These are phyloP conservation scores for Isotomurus palustris DNA, from an alignment of 2,888 invertebrate species.

Conservation along the genomic window DNA sequence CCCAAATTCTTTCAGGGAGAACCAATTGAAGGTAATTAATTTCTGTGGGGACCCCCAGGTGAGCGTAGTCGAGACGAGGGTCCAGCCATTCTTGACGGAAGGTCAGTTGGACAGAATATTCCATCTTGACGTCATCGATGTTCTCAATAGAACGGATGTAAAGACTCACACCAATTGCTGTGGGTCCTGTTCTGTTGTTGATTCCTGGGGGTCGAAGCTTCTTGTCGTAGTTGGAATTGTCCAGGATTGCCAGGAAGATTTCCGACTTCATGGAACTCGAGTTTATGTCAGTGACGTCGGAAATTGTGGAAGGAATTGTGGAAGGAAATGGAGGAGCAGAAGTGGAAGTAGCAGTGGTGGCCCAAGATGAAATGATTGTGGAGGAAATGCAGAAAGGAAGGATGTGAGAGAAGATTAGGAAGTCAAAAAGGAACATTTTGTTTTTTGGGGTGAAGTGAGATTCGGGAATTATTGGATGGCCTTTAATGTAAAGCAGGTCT, in stretches of 20 bases:
- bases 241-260: constrained; percentile 84
- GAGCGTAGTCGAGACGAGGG: constrained; percentile 21
- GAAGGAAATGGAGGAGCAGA: background rate
- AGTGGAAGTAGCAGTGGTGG: too few species aligned
- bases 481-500: too few species aligned
- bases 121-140: constrained; percentile 39
- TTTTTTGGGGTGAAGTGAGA: too few species aligned
- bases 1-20: constrained; percentile 28
- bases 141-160: constrained; percentile 31
- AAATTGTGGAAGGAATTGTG: constrained; percentile 6
- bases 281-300: constrained; percentile 65
- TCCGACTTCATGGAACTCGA: constrained; percentile 90
- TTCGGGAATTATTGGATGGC: too few species aligned
- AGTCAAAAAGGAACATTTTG: too few species aligned
- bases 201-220: constrained; percentile 85
- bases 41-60: constrained; percentile 26
- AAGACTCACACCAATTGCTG: constrained; percentile 19
- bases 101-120: constrained; percentile 34
- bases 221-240: constrained; percentile 83
- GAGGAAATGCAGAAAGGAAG: too few species aligned
- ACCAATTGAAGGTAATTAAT: constrained; percentile 26
- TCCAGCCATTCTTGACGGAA: constrained; percentile 42
- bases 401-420: too few species aligned
- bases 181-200: constrained; percentile 54
- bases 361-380: too few species aligned